Conservation (phyloP, 2,888 invertebrate genomes). For the Chloromyia formosa region DNA sequence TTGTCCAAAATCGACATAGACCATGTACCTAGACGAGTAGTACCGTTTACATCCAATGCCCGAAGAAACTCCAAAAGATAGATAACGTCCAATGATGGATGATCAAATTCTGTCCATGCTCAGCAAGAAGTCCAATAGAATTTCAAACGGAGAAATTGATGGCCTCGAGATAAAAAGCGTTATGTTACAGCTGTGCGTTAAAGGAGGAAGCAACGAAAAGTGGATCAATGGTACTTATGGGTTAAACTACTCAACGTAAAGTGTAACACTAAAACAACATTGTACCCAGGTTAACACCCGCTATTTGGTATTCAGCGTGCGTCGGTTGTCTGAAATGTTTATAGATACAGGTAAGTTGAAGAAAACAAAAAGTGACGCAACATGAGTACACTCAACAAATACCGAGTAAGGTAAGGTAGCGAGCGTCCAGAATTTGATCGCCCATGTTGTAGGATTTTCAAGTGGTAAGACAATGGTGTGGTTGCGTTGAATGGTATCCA, state of each 20-base stretch:
- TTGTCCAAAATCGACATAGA: neutral
- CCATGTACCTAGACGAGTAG: neutral
- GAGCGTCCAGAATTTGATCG: too few species aligned
- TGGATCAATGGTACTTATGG: neutral
- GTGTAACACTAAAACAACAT: conserved; percentile 8
- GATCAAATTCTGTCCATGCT: neutral
- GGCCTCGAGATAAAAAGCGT: neutral
- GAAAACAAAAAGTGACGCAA: conserved; percentile 18
- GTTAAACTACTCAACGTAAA: neutral
- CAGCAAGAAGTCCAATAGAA: neutral
- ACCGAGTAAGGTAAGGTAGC: neutral
- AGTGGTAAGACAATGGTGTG: too few species aligned
- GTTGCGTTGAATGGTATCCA: neutral
- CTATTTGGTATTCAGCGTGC: neutral
- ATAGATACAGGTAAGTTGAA: neutral
- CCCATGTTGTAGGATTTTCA: too few species aligned
- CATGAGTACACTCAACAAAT: too few species aligned
- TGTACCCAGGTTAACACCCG: neutral
- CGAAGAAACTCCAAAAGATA: neutral
- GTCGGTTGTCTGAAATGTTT: neutral
- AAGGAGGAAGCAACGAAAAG: neutral
- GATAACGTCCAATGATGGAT: neutral
- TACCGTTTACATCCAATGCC: conserved; percentile 1
- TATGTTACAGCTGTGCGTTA: neutral
- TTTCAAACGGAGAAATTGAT: conserved; percentile 16